phyloP scores from a whole-genome alignment of 2,797 vertebrate species.

The Phaenicophaeus curvirostris region DNA sequence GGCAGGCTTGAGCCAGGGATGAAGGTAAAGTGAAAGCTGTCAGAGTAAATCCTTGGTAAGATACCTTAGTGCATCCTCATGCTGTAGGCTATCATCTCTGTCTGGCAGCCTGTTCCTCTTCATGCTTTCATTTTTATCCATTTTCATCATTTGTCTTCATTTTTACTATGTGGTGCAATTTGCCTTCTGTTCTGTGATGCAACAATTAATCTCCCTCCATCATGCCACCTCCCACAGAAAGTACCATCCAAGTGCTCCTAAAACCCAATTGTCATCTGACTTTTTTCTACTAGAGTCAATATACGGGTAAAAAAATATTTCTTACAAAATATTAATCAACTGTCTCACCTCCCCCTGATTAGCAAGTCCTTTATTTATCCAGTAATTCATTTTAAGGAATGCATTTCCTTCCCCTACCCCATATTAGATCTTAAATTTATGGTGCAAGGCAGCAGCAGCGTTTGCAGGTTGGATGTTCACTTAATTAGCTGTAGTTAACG shows the following conservation, averaged over 20 bases:
- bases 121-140: neutral
- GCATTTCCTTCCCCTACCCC: neutral
- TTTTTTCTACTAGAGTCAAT: neutral
- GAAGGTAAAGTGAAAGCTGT: neutral
- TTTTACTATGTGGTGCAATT: neutral
- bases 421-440: neutral
- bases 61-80: neutral
- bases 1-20: neutral
- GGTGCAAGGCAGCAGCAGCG: neutral
- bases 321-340: neutral
- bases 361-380: neutral
- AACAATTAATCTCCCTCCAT: neutral
- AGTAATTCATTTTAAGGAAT: neutral
- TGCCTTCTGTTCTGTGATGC: neutral
- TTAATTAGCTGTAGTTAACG: neutral
- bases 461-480: neutral
- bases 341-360: neutral
- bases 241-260: fast-evolving
- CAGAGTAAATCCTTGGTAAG: neutral
- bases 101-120: neutral
- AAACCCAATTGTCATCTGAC: neutral
- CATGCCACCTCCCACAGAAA: neutral
- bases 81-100: neutral
- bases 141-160: neutral
- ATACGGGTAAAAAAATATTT: neutral